These are phyloP conservation scores for Thermophis baileyi DNA, from an alignment of 2,113 vertebrate species.

Conservation along the genomic window DNA sequence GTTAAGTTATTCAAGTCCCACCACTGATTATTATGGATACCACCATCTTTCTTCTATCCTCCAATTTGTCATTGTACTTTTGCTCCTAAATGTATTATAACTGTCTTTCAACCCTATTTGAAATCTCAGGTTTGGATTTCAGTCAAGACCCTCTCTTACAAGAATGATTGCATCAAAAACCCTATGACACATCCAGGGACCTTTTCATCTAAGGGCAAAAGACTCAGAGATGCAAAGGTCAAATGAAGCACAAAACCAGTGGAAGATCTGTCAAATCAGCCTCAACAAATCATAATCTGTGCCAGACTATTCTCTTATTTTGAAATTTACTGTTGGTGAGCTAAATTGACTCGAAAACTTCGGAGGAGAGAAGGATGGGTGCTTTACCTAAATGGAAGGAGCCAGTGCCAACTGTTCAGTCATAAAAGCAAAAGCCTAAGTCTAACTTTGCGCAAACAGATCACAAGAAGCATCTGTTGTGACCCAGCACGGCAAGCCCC, in stretches of 20 bases:
- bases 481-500: too few relatives aligned
- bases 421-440: background rate
- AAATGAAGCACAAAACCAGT: background rate
- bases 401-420: background rate
- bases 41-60: background rate
- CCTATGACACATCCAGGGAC: background rate
- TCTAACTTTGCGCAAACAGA: background rate
- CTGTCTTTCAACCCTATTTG: background rate
- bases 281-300: background rate
- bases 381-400: background rate
- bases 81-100: background rate
- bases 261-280: background rate
- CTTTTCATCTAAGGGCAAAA: background rate
- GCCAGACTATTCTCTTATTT: background rate
- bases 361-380: background rate
- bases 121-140: background rate
- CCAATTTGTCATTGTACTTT: too few relatives aligned
- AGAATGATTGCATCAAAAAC: constrained; percentile 10
- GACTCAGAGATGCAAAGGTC: background rate
- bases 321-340: background rate
- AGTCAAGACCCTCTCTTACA: background rate
- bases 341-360: background rate
- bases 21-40: background rate
- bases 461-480: background rate
- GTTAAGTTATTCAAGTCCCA: too few relatives aligned